These are phyloP conservation scores for Pollenia angustigena DNA, from an alignment of 2,888 invertebrate species.

Conservation along the genomic window DNA sequence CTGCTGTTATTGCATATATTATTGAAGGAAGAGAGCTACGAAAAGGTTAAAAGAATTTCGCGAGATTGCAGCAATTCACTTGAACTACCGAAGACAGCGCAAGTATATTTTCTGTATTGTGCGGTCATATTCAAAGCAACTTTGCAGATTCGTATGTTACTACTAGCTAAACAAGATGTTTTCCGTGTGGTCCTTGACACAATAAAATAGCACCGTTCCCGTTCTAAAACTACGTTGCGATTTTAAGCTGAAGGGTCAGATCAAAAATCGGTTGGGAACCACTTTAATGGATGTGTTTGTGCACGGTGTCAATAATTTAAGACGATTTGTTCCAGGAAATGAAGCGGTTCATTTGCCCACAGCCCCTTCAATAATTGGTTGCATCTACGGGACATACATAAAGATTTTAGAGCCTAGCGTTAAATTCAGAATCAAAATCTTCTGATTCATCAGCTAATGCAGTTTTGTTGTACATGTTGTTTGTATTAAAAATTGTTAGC, in stretches of 20 bases:
- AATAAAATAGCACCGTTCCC: background rate
- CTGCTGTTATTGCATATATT: too few relatives aligned
- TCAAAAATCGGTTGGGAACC: conserved; percentile 23
- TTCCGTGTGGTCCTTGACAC: background rate
- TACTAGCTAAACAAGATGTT: background rate
- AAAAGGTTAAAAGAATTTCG: background rate
- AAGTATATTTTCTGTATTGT: conserved; percentile 12
- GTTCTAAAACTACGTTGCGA: conserved; percentile 16
- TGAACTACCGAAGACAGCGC: conserved; percentile 25
- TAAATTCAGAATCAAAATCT: too few relatives aligned
- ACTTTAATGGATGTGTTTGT: background rate
- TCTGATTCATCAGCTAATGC: too few relatives aligned
- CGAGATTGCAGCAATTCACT: conserved; percentile 24
- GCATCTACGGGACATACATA: background rate
- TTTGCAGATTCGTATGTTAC: background rate
- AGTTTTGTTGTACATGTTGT: too few relatives aligned
- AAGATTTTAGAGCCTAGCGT: background rate
- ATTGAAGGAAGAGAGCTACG: background rate
- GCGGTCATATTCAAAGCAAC: background rate
- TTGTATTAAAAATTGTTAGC: too few relatives aligned
- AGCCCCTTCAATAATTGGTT: conserved; percentile 10
- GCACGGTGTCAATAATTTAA: conserved; percentile 15
- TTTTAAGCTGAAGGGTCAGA: conserved; percentile 21
- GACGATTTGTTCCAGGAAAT: background rate
- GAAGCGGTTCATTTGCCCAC: too few relatives aligned